phyloP scores from a whole-genome alignment of 2,113 vertebrate genomes.

The Bos taurus region ARS-UCD2.0 NC_037336.1:32899501-32900000 shows the following conservation, averaged over 20 bases:
- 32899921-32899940: background rate
- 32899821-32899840: background rate
- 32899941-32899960: background rate
- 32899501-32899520: constrained; percentile 35
- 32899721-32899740: background rate
- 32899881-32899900: background rate
- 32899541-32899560: background rate
- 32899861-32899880: background rate
- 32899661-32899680: background rate
- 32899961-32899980: background rate
- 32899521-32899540: constrained; percentile 37
- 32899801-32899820: background rate
- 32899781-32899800: background rate
- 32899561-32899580: background rate
- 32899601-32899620: background rate
- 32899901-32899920: background rate
- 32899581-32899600: background rate
- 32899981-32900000: background rate
- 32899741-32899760: background rate
- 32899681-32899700: background rate
- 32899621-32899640: background rate
- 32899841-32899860: background rate
- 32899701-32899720: background rate
- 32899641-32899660: background rate
- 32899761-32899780: background rate